A percentile compares a stretch with the other conserved stretches of the same genome.
Conservation (phyloP, 2,888 invertebrate genomes). For the Bellardia bayeri region DNA sequence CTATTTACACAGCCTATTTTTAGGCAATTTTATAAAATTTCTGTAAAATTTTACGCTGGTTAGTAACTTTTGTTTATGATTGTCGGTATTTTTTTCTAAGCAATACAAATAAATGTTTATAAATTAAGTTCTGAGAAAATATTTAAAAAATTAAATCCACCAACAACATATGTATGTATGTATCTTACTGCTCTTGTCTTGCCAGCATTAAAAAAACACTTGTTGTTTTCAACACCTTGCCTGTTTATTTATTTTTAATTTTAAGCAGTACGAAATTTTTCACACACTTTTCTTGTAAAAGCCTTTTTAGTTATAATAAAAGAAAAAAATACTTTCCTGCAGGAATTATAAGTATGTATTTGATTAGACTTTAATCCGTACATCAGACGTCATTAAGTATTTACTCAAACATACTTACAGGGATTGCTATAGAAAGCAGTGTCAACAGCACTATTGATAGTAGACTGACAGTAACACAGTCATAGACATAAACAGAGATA, state of each 20-base stretch:
- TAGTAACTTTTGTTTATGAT: background rate
- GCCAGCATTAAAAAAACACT: background rate
- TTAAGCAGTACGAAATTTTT: background rate
- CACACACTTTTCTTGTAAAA: background rate
- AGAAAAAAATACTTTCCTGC: background rate
- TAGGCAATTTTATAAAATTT: background rate
- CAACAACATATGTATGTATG: background rate
- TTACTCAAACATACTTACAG: constrained; percentile 20
- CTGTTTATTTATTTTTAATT: background rate
- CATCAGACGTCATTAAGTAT: constrained; percentile 63
- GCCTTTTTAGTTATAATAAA: background rate
- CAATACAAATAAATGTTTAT: background rate
- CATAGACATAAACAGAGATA: background rate
- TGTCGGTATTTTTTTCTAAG: background rate
- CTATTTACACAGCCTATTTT: constrained; percentile 1
- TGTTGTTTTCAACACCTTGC: constrained; percentile 1
- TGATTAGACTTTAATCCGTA: constrained; percentile 64
- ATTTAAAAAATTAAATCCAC: background rate
- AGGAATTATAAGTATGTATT: constrained; percentile 24
- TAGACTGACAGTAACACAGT: background rate
- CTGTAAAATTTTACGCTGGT: background rate
- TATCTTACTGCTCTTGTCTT: too few relatives aligned
- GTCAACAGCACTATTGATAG: constrained; percentile 5
- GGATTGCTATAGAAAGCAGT: background rate
- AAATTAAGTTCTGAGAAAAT: background rate